Percentiles rank a stretch among this genome's conserved stretches.
phyloP scores from a whole-genome alignment of 1,140 invertebrate genomes.

The Aplysia californica region DNA sequence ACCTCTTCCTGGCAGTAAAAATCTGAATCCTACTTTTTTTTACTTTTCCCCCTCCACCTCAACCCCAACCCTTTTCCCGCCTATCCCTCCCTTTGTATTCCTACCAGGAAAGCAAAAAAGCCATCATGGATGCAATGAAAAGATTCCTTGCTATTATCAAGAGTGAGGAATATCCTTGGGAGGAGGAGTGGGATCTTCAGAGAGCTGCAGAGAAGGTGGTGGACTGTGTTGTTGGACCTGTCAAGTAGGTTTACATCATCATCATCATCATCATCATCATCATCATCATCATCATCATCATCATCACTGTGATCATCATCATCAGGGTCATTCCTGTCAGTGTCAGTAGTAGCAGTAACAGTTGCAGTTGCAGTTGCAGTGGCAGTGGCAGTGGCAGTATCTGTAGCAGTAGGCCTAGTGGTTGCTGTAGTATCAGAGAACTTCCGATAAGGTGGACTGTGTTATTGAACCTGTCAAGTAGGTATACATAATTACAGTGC shows the following conservation, averaged over 20 bases:
- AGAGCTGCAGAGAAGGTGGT: conserved; percentile 15
- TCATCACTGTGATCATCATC: neutral
- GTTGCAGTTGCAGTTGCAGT: neutral
- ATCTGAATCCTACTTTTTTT: too few species aligned
- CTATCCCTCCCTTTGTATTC: too few species aligned
- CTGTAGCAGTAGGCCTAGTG: too few species aligned
- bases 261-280: neutral
- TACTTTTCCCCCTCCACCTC: too few species aligned
- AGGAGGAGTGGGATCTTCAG: conserved; percentile 1
- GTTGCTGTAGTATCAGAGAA: too few species aligned
- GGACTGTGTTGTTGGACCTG: neutral
- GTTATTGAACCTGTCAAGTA: conserved; percentile 16
- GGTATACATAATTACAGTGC: neutral
- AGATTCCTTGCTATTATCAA: neutral
- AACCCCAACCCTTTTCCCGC: too few species aligned
- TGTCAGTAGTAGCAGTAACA: neutral
- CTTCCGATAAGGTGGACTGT: conserved; percentile 1
- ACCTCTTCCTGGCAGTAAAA: too few species aligned
- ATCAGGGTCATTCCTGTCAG: neutral
- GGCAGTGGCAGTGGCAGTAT: too few species aligned
- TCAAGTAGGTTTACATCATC: conserved; percentile 9
- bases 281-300: neutral
- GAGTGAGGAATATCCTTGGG: conserved; percentile 9
- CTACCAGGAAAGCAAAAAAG: conserved; percentile 10
- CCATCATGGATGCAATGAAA: conserved; percentile 9